A percentile compares a stretch with the other conserved stretches of the same genome.
These are phyloP conservation scores for Crotalus tigris DNA, from an alignment of 2,113 vertebrate species.

Conservation along the genomic window DNA sequence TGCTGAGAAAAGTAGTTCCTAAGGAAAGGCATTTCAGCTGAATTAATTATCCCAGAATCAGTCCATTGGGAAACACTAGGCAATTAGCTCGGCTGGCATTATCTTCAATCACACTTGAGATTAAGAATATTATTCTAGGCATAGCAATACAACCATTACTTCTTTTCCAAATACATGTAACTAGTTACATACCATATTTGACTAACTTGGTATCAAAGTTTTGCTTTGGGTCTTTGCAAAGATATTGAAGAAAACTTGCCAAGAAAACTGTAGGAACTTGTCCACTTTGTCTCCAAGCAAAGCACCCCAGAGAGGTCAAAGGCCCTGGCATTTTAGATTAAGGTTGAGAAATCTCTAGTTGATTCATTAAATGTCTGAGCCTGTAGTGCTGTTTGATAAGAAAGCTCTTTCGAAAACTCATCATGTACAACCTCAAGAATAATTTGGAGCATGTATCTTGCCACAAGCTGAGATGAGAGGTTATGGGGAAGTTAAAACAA, in stretches of 20 bases:
- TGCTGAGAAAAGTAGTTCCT: constrained; percentile 53
- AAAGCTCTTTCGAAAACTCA: constrained; percentile 49
- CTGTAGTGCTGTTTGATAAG: constrained; percentile 33
- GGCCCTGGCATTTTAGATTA: constrained; percentile 14
- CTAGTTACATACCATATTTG: constrained; percentile 25
- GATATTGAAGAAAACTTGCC: background rate
- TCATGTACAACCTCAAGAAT: constrained; percentile 48
- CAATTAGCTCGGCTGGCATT: constrained; percentile 56
- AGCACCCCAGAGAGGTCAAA: constrained; percentile 29
- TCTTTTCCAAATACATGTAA: constrained; percentile 24
- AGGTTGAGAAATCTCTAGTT: constrained; percentile 40
- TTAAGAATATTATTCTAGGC: constrained; percentile 36
- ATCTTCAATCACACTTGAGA: constrained; percentile 41
- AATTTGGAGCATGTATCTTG: constrained; percentile 33
- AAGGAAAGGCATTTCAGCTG: constrained; percentile 41
- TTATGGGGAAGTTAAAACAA: constrained; percentile 16
- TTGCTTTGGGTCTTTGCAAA: background rate
- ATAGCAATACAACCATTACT: constrained; percentile 32
- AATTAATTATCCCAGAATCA: constrained; percentile 57
- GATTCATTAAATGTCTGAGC: constrained; percentile 51
- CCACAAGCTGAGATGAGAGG: background rate
- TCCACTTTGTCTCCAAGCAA: background rate
- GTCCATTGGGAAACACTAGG: constrained; percentile 52
- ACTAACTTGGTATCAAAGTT: constrained; percentile 23
- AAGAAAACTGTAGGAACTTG: background rate